These are phyloP conservation scores for Sebastes nivosus DNA, from an alignment of 2,797 vertebrate species.

Conservation along the genomic window DNA sequence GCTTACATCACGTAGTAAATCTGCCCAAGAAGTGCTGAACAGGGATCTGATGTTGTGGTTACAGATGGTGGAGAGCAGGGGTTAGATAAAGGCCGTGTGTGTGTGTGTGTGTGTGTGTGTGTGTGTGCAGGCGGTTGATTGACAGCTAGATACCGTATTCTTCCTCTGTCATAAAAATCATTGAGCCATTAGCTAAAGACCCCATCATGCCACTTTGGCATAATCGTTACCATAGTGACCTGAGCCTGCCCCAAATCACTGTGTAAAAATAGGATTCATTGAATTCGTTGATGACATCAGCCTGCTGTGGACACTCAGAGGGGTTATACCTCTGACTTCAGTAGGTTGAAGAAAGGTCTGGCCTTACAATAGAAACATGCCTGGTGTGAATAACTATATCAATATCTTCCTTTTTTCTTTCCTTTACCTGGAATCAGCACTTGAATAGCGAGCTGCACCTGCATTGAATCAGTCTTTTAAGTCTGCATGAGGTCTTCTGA, in stretches of 20 bases:
- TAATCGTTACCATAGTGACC: background rate
- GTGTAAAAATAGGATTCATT: background rate
- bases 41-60: background rate
- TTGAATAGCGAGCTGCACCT: background rate
- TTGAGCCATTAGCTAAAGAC: background rate
- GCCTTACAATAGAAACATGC: background rate
- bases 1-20: background rate
- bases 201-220: background rate
- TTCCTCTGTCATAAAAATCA: constrained; percentile 2
- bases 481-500: background rate
- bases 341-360: background rate
- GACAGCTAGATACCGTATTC: background rate
- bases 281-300: background rate
- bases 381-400: background rate
- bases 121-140: background rate
- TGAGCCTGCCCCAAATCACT: background rate
- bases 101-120: background rate
- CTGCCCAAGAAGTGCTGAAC: background rate
- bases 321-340: background rate
- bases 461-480: background rate
- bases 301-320: background rate
- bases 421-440: background rate
- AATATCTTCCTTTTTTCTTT: background rate
- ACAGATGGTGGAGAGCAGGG: background rate
- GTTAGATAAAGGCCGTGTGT: background rate